Evolutionary conservation across 2,888 invertebrate species (phyloP), one percentile per base, ranked within the genome.

Genomic region (Pegoplata infirma): DNA sequence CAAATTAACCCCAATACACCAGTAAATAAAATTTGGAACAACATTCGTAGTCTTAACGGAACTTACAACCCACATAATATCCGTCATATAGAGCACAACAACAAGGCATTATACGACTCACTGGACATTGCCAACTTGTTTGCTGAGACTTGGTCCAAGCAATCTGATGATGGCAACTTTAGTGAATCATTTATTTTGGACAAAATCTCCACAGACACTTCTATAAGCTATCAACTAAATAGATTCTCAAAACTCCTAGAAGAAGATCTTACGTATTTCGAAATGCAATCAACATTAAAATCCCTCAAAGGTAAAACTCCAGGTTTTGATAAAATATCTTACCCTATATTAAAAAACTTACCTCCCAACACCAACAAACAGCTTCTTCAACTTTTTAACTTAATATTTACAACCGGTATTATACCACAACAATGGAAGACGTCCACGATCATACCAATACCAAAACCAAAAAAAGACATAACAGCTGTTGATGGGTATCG

Each of bases 371-470:
- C 21, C 19, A 21, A 63, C 14, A 25, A 25, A 25, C 6, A 5
- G 25, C 44, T 73, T 8, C 16, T 63, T 5, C 63, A 58, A 7
- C 61, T 78, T 10, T 78, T 69, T n/a, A 71, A 75, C 16, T 32
- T 17, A 7, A 75, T 75, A 25, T 66, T 73, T 12, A 19, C 28
- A 1, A 44, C 63, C 19, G 32, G 49, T 2, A 40, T 58, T 10
- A 64, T 67, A 12, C 75, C 72, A 3, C 80, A 75, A 59, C 5
- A 25, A 5, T 80, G 40, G 44, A 80, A 80, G 58, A 53, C 16
- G 3, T 61, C 49, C 8, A 14, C 44, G 1, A 17, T 76, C 17
- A 67, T 76, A 5, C 68, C 76, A 3, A 59, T 73, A 14, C 32
- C 59, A 0, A 76, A 80, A 47, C 72, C 80, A 0, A 63, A 59